Base-by-base conservation (phyloP, 2,888 invertebrate species). In the Netelia inedita region DNA sequence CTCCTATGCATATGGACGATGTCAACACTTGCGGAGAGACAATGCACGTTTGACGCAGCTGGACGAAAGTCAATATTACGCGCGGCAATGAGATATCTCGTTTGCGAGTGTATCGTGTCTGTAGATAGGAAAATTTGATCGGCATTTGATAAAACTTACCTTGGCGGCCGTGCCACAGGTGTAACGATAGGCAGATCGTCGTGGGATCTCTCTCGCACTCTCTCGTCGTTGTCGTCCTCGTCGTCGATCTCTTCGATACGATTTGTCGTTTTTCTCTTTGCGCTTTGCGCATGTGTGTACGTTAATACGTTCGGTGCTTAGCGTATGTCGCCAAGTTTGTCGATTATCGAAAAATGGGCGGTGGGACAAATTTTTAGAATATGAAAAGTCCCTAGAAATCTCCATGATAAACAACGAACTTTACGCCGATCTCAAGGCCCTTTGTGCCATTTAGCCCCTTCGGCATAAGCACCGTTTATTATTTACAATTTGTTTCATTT, bases 121-220 rank as follows among this genome's bases (percentile, higher is more conserved):
- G 6, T 19, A 19, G 1, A 35, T 46, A 46, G 11, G 46, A 46
- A 9, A 57, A 19, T 19, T 19, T 19, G 19, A 57, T 57, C 10
- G 6, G 6, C n/a, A 0, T 19, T 57, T 73, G 55, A 23, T 16
- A 53, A 61, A 61, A 65, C 79, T 82, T 79, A 87, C 87, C 83
- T 87, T 79, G 87, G 85, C 86, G 85, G 87, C 88, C 89, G 88
- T 88, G 87, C 89, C 88, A 90, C 90, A 82, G 87, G 89, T 89
- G 84, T 86, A 89, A 79, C 89, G 88, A 89, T 88, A 89, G 89
- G 89, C 87, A 89, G 89, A 89, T 87, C 88, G 89, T 90, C 86
- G 85, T 82, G 85, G 71, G 85, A 71, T 71, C 75, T 79, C 69
- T 59, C 80, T 81, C 79, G 82, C 76, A 35, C 80, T 14, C 41